Evolutionary conservation across 1,140 invertebrate genomes (phyloP).

Genomic region (Ctenoplectra terminalis): DNA sequence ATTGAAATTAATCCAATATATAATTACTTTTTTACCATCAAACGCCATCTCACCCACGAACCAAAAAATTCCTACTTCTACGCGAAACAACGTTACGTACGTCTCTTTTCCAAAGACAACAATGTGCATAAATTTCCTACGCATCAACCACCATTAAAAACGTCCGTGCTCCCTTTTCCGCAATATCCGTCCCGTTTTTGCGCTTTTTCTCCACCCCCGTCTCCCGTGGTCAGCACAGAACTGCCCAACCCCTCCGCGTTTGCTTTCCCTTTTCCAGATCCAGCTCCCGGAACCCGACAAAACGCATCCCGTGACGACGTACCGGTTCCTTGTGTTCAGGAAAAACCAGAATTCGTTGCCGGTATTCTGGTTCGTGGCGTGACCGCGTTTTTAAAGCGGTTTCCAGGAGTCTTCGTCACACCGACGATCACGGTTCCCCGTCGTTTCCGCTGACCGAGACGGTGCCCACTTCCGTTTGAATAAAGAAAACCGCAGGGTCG

Average conservation of each 20-base stretch:
- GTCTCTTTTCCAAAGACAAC: neutral
- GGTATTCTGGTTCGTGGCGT: conserved; percentile 22
- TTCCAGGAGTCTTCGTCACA: neutral
- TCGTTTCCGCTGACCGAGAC: conserved; percentile 32
- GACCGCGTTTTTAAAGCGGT: conserved; percentile 15
- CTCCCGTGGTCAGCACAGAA: conserved; percentile 5
- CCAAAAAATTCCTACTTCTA: neutral
- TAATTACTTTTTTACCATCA: too few relatives aligned
- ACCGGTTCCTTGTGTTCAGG: conserved; percentile 8
- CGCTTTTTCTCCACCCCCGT: neutral
- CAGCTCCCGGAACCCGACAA: neutral
- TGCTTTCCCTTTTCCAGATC: conserved; percentile 10
- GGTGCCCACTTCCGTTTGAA: conserved; percentile 17
- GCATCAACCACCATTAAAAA: conserved; percentile 28
- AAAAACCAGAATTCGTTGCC: conserved; percentile 41
- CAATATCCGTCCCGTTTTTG: conserved; percentile 20
- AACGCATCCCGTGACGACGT: conserved; percentile 32
- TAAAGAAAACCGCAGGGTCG: neutral
- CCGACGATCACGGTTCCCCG: neutral
- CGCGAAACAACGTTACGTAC: neutral
- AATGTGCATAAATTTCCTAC: conserved; percentile 21
- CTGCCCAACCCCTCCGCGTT: neutral
- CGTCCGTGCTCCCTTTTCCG: neutral
- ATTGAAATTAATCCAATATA: too few relatives aligned
- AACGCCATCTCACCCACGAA: neutral